Percentiles rank a stretch among this genome's conserved stretches.
Conservation (phyloP, 2,113 vertebrate species). For the Corythornis cristatus region DNA sequence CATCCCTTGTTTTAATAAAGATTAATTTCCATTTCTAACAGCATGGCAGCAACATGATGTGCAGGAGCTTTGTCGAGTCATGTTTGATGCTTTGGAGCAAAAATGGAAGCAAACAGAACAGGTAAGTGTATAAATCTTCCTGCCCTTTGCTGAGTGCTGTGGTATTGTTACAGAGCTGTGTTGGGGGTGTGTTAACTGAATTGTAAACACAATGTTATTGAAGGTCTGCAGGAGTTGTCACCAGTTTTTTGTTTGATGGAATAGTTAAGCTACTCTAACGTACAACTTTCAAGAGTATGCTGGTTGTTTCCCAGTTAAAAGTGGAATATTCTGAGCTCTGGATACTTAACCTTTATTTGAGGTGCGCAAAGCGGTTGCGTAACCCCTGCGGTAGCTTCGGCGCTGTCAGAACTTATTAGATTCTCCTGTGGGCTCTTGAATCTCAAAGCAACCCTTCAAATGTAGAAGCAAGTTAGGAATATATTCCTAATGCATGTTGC, state of each 20-base stretch:
- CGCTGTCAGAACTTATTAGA: background rate
- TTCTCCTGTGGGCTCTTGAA: background rate
- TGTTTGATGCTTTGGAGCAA: constrained; percentile 99
- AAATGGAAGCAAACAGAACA: constrained; percentile 99
- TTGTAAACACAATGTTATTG: background rate
- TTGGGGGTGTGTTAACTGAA: background rate
- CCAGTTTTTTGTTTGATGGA: background rate
- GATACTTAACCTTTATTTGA: background rate
- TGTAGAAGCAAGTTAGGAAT: background rate
- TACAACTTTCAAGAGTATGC: background rate
- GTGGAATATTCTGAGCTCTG: background rate
- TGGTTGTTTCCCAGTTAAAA: background rate
- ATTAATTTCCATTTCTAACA: constrained; percentile 72
- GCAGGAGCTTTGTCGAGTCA: constrained; percentile 98
- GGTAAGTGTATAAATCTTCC: constrained; percentile 72
- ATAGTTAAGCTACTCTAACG: background rate
- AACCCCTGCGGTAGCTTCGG: background rate
- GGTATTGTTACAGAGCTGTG: background rate
- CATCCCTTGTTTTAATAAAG: constrained; percentile 5
- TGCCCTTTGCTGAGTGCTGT: rapidly evolving
- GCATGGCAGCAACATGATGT: constrained; percentile 99
- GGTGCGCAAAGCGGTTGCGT: background rate
- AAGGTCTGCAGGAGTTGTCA: background rate
- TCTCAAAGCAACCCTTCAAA: background rate
- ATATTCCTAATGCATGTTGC: background rate